Conservation (phyloP, 2,888 invertebrate genomes). For the Tetragnatha montana region DNA sequence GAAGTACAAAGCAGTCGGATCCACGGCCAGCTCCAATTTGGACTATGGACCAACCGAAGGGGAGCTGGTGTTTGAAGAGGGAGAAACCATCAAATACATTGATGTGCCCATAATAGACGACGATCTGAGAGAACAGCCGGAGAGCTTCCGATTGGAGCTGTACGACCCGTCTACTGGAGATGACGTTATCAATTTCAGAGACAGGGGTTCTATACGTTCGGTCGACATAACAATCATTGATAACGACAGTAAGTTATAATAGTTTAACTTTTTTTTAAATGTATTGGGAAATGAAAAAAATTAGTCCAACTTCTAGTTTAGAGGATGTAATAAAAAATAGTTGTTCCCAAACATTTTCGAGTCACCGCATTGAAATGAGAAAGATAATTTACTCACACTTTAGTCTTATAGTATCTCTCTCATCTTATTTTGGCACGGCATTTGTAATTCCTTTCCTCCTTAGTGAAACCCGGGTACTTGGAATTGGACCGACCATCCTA, state of each 20-base stretch:
- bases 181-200: slow-evolving; percentile 71
- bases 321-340: too few species aligned
- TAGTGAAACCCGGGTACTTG: slow-evolving; percentile 54
- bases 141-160: slow-evolving; percentile 78
- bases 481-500: not conserved
- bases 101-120: slow-evolving; percentile 79
- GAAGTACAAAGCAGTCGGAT: slow-evolving; percentile 77
- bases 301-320: too few species aligned
- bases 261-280: too few species aligned
- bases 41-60: slow-evolving; percentile 78
- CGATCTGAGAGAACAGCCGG: slow-evolving; percentile 80
- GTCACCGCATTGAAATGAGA: too few species aligned
- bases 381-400: too few species aligned
- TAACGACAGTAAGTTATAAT: slow-evolving; percentile 78
- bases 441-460: not conserved
- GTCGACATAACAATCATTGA: slow-evolving; percentile 80
- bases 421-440: too few species aligned
- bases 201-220: slow-evolving; percentile 78
- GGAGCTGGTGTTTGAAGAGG: slow-evolving; percentile 78
- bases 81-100: slow-evolving; percentile 78
- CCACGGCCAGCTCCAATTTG: slow-evolving; percentile 79
- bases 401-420: too few species aligned
- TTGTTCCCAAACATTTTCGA: too few species aligned
- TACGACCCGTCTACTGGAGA: slow-evolving; percentile 72
- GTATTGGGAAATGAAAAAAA: too few species aligned